Percentiles rank a stretch among this genome's conserved stretches.
These are phyloP conservation scores for Drosophila silvestris DNA, from an alignment of 2,888 invertebrate species.

Conservation along the genomic window DNA sequence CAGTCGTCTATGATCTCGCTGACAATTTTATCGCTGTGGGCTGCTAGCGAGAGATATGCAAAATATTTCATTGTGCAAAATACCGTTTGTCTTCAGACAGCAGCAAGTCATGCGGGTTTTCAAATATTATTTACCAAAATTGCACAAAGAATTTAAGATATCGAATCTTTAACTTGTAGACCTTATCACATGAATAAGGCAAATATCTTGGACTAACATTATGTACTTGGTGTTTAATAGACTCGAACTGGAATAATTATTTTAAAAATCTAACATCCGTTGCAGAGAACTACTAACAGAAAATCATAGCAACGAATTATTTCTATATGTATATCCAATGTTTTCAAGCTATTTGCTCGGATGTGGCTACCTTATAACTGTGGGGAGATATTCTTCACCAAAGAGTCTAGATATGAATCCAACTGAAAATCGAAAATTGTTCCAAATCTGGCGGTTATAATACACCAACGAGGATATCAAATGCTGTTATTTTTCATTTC, in stretches of 20 bases:
- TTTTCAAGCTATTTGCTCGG: neutral
- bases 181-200: neutral
- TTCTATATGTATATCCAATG: neutral
- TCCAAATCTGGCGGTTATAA: neutral
- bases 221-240: neutral
- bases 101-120: conserved; percentile 7
- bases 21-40: conserved; percentile 79
- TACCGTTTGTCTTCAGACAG: conserved; percentile 57
- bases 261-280: neutral
- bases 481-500: neutral
- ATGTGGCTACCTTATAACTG: neutral
- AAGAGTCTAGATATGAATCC: neutral
- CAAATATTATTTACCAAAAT: neutral
- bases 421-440: neutral
- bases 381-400: fast-evolving
- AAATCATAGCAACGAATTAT: neutral
- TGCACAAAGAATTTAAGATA: neutral
- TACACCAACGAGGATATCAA: neutral
- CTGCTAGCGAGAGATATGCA: conserved; percentile 73
- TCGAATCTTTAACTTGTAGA: neutral
- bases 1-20: conserved; percentile 78
- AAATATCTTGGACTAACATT: no score
- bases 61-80: conserved; percentile 74
- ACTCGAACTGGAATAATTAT: neutral
- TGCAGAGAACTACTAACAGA: neutral